Evolutionary conservation across 1,140 invertebrate species (phyloP).

Genomic region (Lordiphosa stackelbergi): DNA sequence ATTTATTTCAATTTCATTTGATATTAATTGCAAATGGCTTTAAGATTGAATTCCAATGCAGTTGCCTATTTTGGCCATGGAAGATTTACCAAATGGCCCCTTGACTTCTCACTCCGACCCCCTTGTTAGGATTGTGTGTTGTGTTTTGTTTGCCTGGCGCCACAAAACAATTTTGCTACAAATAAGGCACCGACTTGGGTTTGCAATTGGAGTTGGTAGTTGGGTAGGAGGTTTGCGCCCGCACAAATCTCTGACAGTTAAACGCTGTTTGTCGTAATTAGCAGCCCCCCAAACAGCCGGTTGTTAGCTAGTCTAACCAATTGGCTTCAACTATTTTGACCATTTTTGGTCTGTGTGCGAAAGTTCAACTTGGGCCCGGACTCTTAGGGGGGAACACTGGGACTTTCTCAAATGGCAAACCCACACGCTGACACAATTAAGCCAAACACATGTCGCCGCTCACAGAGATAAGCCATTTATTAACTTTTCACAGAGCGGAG

Average conservation of each 20-base stretch:
- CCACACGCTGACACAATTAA: constrained; percentile 75
- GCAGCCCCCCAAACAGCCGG: constrained; percentile 33
- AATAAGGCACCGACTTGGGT: constrained; percentile 66
- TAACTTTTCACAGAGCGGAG: constrained; percentile 66
- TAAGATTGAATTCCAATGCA: constrained; percentile 68
- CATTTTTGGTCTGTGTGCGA: constrained; percentile 63
- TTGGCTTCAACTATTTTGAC: constrained; percentile 55
- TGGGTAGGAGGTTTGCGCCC: constrained; percentile 33
- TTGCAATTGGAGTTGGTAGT: not conserved
- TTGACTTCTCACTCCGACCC: constrained; percentile 48
- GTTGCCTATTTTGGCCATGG: constrained; percentile 52
- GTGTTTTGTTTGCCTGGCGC: constrained; percentile 43
- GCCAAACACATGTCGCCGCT: constrained; percentile 67
- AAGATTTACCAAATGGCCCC: constrained; percentile 54
- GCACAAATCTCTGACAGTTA: constrained; percentile 73
- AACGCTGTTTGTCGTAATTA: constrained; percentile 66
- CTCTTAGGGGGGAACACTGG: constrained; percentile 6
- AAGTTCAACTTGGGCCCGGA: constrained; percentile 47
- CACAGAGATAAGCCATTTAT: constrained; percentile 70
- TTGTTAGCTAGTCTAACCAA: constrained; percentile 16
- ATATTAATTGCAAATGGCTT: constrained; percentile 76
- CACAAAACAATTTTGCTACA: constrained; percentile 69
- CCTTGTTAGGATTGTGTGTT: constrained; percentile 56
- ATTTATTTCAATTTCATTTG: constrained; percentile 77
- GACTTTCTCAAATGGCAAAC: constrained; percentile 63